Evolutionary conservation across 2,797 vertebrate species (phyloP), one percentile per base, ranked within the genome.

Genomic region (Bucorvus abyssinicus): DNA sequence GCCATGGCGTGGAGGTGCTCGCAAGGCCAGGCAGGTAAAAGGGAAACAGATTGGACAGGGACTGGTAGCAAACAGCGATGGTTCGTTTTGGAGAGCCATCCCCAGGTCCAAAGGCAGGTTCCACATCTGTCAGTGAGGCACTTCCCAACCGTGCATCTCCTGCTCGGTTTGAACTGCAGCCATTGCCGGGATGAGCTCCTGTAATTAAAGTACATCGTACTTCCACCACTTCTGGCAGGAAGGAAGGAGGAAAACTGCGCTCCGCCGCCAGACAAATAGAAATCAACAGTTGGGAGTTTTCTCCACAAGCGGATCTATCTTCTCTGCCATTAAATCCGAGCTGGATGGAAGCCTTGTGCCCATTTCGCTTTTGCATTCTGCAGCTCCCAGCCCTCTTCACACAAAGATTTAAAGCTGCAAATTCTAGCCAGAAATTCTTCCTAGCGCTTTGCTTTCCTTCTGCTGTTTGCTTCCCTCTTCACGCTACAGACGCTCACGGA

Each of bases 231-330:
- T 90, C 77, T 96, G 91, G 94, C 93, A 96, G 87, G 89, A 63
- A 90, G 74, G 64, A 67, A 70, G 69, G 85, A 94, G 93, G 94
- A 93, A 89, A 69, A 56, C 83, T 91, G 87, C 40, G 55, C 87
- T 91, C 83, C 68, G 34, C n/a, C 16, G 70, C 89, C 95, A 95
- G 95, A 78, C 95, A 87, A 94, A 96, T 50, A 95, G 87, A 95
- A 82, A 90, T 90, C 91, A 94, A 91, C 96, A 93, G 87, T 40
- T 87, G 95, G 89, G 89, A 70, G 82, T 95, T 88, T 94, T 91
- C 88, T 90, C 77, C 45, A 38, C 36, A 60, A 90, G 89, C 29
- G 2, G 83, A 79, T 93, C 95, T 67, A 6, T 79, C 95, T 82
- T 65, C 91, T 69, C 45, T 89, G 89, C 93, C 94, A 87, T 94